These are phyloP conservation scores for Petrocephalus microphthalmus DNA, from an alignment of 2,113 vertebrate genomes.

Conservation along the genomic window DNA sequence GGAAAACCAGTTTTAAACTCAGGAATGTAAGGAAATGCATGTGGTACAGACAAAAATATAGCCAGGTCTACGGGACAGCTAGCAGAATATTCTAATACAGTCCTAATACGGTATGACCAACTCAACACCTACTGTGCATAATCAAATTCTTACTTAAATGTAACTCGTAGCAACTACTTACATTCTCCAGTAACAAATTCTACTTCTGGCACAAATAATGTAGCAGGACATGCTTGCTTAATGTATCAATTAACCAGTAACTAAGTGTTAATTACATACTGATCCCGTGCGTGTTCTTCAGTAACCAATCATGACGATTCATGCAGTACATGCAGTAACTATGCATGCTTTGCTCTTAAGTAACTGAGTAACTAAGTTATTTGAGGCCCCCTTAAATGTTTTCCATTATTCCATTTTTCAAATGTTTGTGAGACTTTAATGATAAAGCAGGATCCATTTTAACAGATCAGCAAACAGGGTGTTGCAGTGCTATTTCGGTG, in stretches of 20 bases:
- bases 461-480: background rate
- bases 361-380: background rate
- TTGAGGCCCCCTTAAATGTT: background rate
- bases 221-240: background rate
- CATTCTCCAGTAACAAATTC: background rate
- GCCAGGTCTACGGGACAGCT: background rate
- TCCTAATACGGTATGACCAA: background rate
- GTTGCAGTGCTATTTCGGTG: background rate
- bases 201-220: background rate
- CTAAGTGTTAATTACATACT: background rate
- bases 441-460: background rate
- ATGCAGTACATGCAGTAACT: background rate
- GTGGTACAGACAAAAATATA: background rate
- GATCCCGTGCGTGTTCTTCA: background rate
- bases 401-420: background rate
- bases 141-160: background rate
- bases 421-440: background rate
- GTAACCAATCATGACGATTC: background rate
- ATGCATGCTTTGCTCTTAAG: background rate
- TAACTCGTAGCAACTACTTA: background rate
- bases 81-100: background rate
- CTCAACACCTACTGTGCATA: background rate
- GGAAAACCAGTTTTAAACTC: background rate
- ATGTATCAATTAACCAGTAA: background rate
- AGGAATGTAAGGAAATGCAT: background rate